A percentile compares a stretch with the other conserved stretches of the same genome.
phyloP scores from a whole-genome alignment of 2,113 vertebrate species.

The Peromyscus maniculatus region DNA sequence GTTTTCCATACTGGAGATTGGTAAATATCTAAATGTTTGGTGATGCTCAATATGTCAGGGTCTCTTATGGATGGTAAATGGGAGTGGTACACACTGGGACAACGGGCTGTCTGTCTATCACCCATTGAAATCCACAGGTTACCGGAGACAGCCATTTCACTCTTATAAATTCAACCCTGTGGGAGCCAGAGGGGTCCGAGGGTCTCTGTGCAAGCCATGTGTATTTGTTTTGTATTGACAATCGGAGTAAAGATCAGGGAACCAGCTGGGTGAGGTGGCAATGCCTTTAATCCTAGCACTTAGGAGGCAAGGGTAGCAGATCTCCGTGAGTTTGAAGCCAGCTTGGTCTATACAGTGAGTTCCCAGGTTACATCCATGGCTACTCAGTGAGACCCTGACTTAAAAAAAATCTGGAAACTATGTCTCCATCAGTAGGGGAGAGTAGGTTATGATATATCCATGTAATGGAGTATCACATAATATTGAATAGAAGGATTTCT shows the following conservation, averaged over 20 bases:
- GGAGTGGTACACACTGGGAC: background rate
- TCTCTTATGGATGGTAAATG: background rate
- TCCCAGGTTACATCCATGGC: background rate
- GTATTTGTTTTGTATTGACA: background rate
- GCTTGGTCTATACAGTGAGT: background rate
- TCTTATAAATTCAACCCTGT: background rate
- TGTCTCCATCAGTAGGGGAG: background rate
- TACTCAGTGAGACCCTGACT: too few relatives aligned
- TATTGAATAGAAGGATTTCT: background rate
- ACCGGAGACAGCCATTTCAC: background rate
- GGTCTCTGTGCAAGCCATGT: background rate
- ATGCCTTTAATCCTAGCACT: background rate
- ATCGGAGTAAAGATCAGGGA: background rate
- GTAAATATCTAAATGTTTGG: constrained; percentile 16
- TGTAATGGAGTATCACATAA: fast-evolving
- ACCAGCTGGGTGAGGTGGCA: background rate
- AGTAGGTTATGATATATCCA: background rate
- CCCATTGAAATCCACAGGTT: background rate
- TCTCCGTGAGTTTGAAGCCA: background rate
- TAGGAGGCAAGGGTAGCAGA: background rate
- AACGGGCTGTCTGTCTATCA: too few relatives aligned
- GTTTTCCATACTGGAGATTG: background rate
- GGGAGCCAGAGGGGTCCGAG: background rate
- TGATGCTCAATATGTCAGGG: too few relatives aligned
- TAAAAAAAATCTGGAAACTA: background rate